phyloP scores from a whole-genome alignment of 2,888 invertebrate species.

The Ophion slaviceki region DNA sequence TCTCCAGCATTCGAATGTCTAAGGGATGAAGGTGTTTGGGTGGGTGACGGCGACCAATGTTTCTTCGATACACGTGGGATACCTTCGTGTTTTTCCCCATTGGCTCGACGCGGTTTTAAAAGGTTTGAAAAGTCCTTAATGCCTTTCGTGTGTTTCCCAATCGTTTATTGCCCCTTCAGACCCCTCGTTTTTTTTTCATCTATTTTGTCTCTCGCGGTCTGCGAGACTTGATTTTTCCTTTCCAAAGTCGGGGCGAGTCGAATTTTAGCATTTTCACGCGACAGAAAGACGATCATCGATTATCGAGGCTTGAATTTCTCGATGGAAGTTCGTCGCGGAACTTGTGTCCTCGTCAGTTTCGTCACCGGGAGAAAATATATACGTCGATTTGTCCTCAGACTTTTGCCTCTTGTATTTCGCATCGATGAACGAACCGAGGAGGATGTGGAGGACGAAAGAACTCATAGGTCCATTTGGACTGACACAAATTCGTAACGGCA shows the following conservation, averaged over 20 bases:
- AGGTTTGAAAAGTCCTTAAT: slow-evolving; percentile 75
- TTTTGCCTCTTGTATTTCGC: background rate
- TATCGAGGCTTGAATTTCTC: slow-evolving; percentile 32
- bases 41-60: slow-evolving; percentile 10
- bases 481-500: background rate
- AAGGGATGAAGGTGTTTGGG: slow-evolving; percentile 35
- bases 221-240: background rate
- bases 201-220: slow-evolving; percentile 35
- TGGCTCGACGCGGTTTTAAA: slow-evolving; percentile 70
- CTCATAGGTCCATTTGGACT: background rate
- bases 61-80: slow-evolving; percentile 48
- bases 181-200: slow-evolving; percentile 33
- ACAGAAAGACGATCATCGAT: slow-evolving; percentile 44
- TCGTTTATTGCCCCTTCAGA: background rate
- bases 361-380: background rate
- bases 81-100: slow-evolving; percentile 48
- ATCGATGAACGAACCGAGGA: slow-evolving; percentile 12
- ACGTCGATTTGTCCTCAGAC: slow-evolving; percentile 13
- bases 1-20: slow-evolving; percentile 56
- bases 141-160: slow-evolving; percentile 70
- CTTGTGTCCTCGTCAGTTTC: background rate
- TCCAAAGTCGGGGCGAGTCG: background rate
- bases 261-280: slow-evolving; percentile 5
- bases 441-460: background rate
- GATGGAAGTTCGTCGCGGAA: slow-evolving; percentile 15